Percentiles rank a stretch among this genome's conserved stretches.
phyloP scores from a whole-genome alignment of 2,888 invertebrate genomes.

The Agrochola lota region DNA sequence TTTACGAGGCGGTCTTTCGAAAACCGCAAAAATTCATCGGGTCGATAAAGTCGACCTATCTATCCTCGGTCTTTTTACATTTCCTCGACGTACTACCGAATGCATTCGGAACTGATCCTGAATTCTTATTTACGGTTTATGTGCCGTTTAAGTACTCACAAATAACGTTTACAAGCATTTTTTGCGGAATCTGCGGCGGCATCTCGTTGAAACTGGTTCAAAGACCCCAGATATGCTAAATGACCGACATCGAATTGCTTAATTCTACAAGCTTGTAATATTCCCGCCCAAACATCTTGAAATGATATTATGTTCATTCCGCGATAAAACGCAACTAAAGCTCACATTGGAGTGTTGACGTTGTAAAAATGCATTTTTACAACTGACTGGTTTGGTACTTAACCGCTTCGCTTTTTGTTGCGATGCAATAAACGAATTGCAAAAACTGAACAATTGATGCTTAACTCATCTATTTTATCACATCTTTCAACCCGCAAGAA shows the following conservation, averaged over 20 bases:
- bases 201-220: constrained; percentile 54
- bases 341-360: constrained; percentile 1
- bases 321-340: constrained; percentile 16
- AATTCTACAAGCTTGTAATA: constrained; percentile 43
- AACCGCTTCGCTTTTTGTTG: constrained; percentile 23
- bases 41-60: constrained; percentile 6
- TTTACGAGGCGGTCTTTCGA: constrained; percentile 3
- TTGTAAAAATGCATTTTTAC: constrained; percentile 35
- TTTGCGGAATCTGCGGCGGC: constrained; percentile 31
- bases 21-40: constrained; percentile 7
- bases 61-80: neutral
- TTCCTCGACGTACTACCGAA: neutral
- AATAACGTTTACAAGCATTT: constrained; percentile 45
- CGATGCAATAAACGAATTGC: constrained; percentile 27
- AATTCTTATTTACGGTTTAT: constrained; percentile 32
- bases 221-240: constrained; percentile 60
- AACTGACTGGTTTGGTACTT: constrained; percentile 12
- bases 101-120: constrained; percentile 16
- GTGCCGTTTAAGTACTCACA: constrained; percentile 36
- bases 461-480: constrained; percentile 25
- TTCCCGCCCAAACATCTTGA: constrained; percentile 20
- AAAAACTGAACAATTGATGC: constrained; percentile 43
- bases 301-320: constrained; percentile 13
- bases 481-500: constrained; percentile 7
- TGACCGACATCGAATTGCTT: constrained; percentile 55